Evolutionary conservation across 2,113 vertebrate genomes (phyloP), one percentile per base, ranked within the genome.

Genomic region (Pteropus alecto): DNA sequence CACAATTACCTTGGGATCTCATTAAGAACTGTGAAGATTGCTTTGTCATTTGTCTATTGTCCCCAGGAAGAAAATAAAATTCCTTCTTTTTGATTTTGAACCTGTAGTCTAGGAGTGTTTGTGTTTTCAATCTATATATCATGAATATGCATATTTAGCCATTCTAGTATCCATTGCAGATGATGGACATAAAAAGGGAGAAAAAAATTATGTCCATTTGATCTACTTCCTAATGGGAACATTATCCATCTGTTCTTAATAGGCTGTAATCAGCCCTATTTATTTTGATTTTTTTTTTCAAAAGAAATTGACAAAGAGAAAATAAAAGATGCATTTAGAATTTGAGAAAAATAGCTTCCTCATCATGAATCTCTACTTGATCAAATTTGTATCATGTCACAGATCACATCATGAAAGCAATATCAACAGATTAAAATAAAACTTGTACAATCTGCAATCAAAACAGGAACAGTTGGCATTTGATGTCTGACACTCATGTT

Each of bases 1-100:
- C 92, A 95, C 56, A 96, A 92, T 35, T 97, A 97, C 90, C 97
- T 87, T 97, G 98, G 97, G 97, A 97, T 97, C 97, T 98, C 97
- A 98, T 98, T 98, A 98, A 96, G 87, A 97, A 97, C 93, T 97
- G 90, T 85, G 95, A 98, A 97, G 97, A 97, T 98, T 98, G 96
- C 87, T 97, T 98, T 98, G 97, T 97, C 95, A 96, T 97, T 97
- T 98, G 71, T 98, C 96, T 98, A 3, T 96, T 98, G 58, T 97
- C 93, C 95, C 96, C 97, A 83, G 84, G 97, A 98, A 95, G 96
- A 43, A 95, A 96, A 95, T 51, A 82, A 61, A 97, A 87, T 91
- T 93, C 68, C 60, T 96, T 94, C 71, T 58, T 97, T 92, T 92
- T 67, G 46, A 88, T 97, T 98, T 97, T 96, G 90, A 97, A 97